Percentiles rank a stretch among this genome's conserved stretches.
These are phyloP conservation scores for Heterodera carotae DNA, from an alignment of 1,140 invertebrate species.

Conservation along the genomic window DNA sequence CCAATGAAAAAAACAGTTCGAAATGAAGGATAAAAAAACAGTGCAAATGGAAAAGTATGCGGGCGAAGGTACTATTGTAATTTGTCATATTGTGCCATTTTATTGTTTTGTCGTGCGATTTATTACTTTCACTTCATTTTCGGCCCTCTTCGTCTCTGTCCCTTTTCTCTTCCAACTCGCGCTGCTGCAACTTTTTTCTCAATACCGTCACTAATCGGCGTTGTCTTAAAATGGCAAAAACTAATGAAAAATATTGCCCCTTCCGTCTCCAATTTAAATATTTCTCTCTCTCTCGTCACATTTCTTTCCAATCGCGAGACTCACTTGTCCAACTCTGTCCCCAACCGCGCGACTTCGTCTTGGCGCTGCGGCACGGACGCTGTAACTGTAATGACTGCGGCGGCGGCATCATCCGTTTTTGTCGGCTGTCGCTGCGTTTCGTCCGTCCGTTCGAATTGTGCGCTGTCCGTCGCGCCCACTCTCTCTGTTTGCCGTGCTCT, in stretches of 20 bases:
- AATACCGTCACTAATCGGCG: constrained; percentile 45
- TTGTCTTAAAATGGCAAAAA: constrained; percentile 37
- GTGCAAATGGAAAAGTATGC: no score
- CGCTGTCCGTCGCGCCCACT: neutral
- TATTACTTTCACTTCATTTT: neutral
- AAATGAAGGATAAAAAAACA: no score
- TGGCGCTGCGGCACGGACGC: no score
- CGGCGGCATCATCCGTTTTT: no score
- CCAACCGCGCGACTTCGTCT: neutral
- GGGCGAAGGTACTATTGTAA: no score
- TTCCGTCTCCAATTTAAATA: neutral
- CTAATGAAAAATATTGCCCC: neutral
- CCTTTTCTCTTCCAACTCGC: constrained; percentile 26
- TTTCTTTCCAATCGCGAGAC: neutral
- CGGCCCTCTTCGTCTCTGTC: neutral
- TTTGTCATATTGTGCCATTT: no score
- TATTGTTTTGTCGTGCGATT: neutral
- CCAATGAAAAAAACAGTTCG: no score
- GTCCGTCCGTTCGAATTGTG: neutral
- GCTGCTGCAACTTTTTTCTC: constrained; percentile 45
- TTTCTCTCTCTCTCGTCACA: neutral
- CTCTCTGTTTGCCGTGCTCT: neutral
- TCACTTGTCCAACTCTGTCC: constrained; percentile 20
- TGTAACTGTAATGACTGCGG: no score
- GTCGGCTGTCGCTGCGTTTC: neutral